Conservation (phyloP, 1,140 invertebrate genomes). For the Notospermus geniculatus region DNA sequence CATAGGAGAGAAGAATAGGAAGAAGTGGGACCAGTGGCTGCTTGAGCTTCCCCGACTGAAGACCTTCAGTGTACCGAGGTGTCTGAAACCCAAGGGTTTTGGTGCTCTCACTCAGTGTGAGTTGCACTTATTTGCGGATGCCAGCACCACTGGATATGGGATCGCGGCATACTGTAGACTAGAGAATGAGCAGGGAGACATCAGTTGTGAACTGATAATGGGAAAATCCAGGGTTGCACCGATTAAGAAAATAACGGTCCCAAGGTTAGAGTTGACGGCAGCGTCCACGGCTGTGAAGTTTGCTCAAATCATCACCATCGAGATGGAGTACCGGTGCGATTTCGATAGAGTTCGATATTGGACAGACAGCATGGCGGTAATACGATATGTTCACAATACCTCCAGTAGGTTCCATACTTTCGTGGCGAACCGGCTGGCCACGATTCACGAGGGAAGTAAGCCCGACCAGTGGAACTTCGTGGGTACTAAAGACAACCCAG, state of each 20-base stretch:
- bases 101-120: background rate
- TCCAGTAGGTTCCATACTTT: background rate
- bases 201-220: constrained; percentile 1
- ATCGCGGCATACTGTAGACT: constrained; percentile 2
- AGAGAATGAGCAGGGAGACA: background rate
- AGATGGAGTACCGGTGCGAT: constrained; percentile 1
- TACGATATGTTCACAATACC: constrained; percentile 12
- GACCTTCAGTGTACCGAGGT: constrained; percentile 11
- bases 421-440: too few species aligned
- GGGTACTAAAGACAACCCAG: too few species aligned
- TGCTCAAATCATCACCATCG: background rate
- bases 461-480: background rate
- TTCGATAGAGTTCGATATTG: constrained; percentile 4
- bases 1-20: background rate
- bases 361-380: constrained; percentile 16
- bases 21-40: constrained; percentile 15
- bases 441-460: background rate
- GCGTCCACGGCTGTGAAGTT: constrained; percentile 3
- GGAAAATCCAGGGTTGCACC: constrained; percentile 14
- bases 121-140: constrained; percentile 18
- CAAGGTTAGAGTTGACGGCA: constrained; percentile 13
- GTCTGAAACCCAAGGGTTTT: constrained; percentile 14
- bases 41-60: constrained; percentile 1
- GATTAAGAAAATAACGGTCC: constrained; percentile 7
- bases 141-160: constrained; percentile 14